These are phyloP conservation scores for Heliconius eleuchia DNA, from an alignment of 1,140 invertebrate genomes.

Conservation along the genomic window DNA sequence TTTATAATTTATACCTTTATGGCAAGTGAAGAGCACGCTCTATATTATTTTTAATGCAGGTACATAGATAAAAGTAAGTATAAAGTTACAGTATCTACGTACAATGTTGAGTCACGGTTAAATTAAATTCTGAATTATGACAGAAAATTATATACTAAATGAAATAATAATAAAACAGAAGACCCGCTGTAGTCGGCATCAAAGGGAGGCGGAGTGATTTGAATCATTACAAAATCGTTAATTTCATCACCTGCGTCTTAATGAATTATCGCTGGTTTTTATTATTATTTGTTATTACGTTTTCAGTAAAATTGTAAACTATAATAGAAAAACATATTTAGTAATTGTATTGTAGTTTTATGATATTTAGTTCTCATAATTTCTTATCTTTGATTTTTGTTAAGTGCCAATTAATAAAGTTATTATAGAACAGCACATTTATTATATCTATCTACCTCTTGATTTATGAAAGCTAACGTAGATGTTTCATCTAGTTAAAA, in stretches of 20 bases:
- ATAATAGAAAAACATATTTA: too few relatives aligned
- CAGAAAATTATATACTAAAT: background rate
- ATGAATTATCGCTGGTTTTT: constrained; percentile 51
- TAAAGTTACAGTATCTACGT: background rate
- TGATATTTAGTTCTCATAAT: too few relatives aligned
- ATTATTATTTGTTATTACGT: background rate
- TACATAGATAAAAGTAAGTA: too few relatives aligned
- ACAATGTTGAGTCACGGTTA: background rate
- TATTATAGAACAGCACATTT: too few relatives aligned
- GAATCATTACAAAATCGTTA: constrained; percentile 60
- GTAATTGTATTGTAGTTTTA: too few relatives aligned
- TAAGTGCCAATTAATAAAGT: too few relatives aligned
- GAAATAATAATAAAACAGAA: background rate
- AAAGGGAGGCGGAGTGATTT: constrained; percentile 47
- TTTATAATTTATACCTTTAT: background rate
- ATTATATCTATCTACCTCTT: too few relatives aligned
- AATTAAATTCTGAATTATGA: background rate
- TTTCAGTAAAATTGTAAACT: background rate
- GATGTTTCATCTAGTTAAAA: too few relatives aligned
- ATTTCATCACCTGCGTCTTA: constrained; percentile 67
- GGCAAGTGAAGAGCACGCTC: background rate
- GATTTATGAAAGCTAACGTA: too few relatives aligned
- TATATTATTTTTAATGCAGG: too few relatives aligned
- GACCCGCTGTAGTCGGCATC: constrained; percentile 25
- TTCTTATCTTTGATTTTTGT: too few relatives aligned